A percentile compares a stretch with the other conserved stretches of the same genome.
These are phyloP conservation scores for Atta colombica DNA, from an alignment of 1,140 invertebrate genomes.

Conservation along the genomic window DNA sequence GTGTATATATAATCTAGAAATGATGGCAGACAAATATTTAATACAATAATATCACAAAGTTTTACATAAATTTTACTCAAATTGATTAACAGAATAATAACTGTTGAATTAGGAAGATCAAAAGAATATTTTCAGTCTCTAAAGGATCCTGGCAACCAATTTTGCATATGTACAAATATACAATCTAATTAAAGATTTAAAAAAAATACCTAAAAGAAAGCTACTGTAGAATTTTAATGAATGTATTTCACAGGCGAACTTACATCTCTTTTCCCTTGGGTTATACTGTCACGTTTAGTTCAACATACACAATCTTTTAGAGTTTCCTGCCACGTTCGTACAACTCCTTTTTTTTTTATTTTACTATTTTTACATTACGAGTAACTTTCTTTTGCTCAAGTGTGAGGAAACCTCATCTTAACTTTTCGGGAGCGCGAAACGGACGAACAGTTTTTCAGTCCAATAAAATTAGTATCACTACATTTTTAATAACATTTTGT, in stretches of 20 bases:
- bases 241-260: constrained; percentile 19
- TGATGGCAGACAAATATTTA: neutral
- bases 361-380: constrained; percentile 30
- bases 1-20: neutral
- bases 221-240: constrained; percentile 19
- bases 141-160: neutral
- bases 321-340: constrained; percentile 51
- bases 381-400: constrained; percentile 30
- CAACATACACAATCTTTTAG: constrained; percentile 47
- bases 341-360: constrained; percentile 41
- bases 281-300: constrained; percentile 52
- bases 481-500: neutral
- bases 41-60: neutral
- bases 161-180: neutral
- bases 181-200: neutral
- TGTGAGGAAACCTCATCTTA: constrained; percentile 7
- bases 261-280: constrained; percentile 31
- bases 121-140: neutral
- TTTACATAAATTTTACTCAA: neutral
- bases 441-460: neutral
- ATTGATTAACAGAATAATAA: neutral
- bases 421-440: constrained; percentile 30
- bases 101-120: neutral
- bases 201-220: neutral
- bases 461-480: constrained; percentile 31